Percentiles rank a stretch among this genome's conserved stretches.
Evolutionary conservation across 2,888 invertebrate genomes (phyloP).

Genomic region (Dynastes grantii): DNA sequence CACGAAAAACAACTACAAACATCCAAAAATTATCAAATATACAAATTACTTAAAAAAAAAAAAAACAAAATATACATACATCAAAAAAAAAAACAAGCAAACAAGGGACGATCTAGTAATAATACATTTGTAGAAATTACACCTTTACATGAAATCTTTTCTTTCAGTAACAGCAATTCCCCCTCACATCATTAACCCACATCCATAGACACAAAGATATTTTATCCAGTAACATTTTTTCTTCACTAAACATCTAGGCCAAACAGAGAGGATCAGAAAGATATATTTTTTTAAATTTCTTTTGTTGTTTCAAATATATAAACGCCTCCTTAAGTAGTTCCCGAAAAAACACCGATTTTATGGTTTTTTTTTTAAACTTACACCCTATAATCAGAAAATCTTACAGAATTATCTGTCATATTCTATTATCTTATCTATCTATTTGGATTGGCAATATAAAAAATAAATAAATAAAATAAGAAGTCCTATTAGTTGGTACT

Average conservation of each 20-base stretch:
- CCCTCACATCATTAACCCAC: background rate
- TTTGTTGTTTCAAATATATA: background rate
- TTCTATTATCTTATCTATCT: too few relatives aligned
- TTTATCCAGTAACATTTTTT: background rate
- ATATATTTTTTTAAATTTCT: background rate
- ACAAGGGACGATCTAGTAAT: background rate
- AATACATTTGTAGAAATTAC: constrained; percentile 38
- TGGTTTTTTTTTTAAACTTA: too few relatives aligned
- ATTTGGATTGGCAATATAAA: too few relatives aligned
- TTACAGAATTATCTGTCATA: too few relatives aligned
- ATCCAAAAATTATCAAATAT: background rate
- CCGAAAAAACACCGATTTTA: background rate
- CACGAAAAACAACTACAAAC: background rate
- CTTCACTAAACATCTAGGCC: constrained; percentile 17
- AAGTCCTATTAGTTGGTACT: too few relatives aligned
- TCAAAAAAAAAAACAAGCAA: background rate
- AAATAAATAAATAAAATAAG: too few relatives aligned
- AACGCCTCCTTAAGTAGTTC: background rate
- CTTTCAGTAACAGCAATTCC: background rate
- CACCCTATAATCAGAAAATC: too few relatives aligned
- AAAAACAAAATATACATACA: constrained; percentile 13
- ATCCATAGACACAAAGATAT: constrained; percentile 3
- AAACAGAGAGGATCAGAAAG: background rate
- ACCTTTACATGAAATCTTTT: constrained; percentile 12
- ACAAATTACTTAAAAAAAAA: background rate